These are phyloP conservation scores for Pyrrhura leucotis DNA, from an alignment of 2,797 vertebrate species.

Conservation along the genomic window DNA sequence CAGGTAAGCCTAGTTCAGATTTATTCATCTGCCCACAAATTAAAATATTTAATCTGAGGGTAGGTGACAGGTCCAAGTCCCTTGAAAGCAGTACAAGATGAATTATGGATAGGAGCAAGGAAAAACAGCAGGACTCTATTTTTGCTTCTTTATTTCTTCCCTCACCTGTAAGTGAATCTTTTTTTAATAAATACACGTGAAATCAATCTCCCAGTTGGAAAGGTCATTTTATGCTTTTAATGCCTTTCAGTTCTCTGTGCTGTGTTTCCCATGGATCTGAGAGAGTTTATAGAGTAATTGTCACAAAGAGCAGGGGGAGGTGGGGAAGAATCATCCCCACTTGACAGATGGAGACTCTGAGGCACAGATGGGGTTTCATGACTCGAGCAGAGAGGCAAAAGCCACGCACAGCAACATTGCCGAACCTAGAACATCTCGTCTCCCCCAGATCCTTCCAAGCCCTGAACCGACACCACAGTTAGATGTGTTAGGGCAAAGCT, in stretches of 20 bases:
- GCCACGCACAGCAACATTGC: fast-evolving
- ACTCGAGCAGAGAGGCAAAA: neutral
- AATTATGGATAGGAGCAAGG: neutral
- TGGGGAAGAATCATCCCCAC: neutral
- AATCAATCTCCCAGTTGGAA: neutral
- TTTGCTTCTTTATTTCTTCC: neutral
- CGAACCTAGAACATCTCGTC: neutral
- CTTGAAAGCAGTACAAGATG: neutral
- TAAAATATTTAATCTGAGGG: neutral
- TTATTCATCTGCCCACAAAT: neutral
- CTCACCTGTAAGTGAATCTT: neutral
- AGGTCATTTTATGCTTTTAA: neutral
- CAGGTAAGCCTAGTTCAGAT: neutral
- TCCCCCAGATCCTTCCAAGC: neutral
- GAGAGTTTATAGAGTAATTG: neutral
- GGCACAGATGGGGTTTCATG: slow-evolving; percentile 13
- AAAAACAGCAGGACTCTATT: neutral
- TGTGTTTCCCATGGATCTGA: neutral
- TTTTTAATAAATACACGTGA: neutral
- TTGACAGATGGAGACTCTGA: neutral
- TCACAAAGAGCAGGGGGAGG: neutral
- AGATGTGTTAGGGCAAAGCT: neutral
- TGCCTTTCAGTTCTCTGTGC: neutral
- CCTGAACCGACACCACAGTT: fast-evolving
- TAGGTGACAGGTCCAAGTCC: neutral